These are phyloP conservation scores for Brachyalestes nurse DNA, from an alignment of 2,797 vertebrate species.

Conservation along the genomic window DNA sequence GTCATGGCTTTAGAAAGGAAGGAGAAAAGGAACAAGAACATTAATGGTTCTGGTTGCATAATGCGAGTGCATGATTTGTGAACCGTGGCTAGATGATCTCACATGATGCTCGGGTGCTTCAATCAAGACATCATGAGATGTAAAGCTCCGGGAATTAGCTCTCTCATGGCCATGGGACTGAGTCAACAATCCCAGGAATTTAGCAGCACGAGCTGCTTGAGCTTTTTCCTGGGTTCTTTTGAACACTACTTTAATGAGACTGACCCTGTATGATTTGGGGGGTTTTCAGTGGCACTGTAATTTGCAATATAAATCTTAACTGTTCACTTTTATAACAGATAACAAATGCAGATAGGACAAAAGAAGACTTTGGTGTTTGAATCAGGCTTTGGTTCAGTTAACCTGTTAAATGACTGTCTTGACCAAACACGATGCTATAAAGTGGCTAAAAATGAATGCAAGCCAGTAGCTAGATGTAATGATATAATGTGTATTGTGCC, in stretches of 20 bases:
- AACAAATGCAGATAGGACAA: neutral
- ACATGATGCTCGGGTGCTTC: slow-evolving; percentile 41
- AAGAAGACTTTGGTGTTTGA: too few species aligned
- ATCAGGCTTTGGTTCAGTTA: too few species aligned
- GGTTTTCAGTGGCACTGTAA: neutral
- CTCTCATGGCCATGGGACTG: slow-evolving; percentile 27
- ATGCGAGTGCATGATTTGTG: slow-evolving; percentile 15
- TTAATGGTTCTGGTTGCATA: neutral
- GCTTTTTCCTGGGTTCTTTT: neutral
- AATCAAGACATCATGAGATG: slow-evolving; percentile 38
- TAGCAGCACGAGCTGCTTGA: slow-evolving; percentile 11
- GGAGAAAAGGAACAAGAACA: neutral
- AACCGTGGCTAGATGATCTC: slow-evolving; percentile 32
- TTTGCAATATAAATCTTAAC: neutral
- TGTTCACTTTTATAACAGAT: neutral
- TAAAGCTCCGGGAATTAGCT: slow-evolving; percentile 32
- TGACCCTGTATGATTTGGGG: neutral
- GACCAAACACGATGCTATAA: too few species aligned
- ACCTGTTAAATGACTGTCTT: too few species aligned
- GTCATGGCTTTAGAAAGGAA: neutral
- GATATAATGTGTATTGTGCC: too few species aligned
- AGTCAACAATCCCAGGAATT: slow-evolving; percentile 49
- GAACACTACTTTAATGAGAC: neutral
- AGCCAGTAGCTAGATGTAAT: too few species aligned
- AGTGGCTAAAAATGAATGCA: too few species aligned